Conservation (phyloP, 2,113 vertebrate species). For the Xerus inauris region DNA sequence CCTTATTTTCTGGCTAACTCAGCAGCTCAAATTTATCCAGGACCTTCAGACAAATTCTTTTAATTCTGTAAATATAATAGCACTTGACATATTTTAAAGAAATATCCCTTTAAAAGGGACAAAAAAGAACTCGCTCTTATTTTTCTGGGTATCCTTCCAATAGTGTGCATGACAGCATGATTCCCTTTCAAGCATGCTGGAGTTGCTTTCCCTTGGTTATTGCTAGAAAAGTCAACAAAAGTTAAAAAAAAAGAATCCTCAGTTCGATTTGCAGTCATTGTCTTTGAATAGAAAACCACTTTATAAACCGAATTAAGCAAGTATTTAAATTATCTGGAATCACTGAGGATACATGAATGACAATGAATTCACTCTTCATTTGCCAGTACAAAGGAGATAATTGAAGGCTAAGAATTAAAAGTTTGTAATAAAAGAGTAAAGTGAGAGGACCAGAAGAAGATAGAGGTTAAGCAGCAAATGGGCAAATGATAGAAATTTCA, state of each 20-base stretch:
- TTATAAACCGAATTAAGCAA: constrained; percentile 51
- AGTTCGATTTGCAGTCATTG: constrained; percentile 39
- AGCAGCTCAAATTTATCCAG: constrained; percentile 56
- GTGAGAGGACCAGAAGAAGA: neutral
- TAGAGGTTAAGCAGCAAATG: neutral
- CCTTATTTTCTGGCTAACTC: constrained; percentile 25
- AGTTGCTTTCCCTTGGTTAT: constrained; percentile 40
- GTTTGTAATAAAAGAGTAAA: constrained; percentile 54
- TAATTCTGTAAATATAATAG: constrained; percentile 37
- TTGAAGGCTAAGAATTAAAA: constrained; percentile 36
- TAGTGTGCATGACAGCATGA: neutral
- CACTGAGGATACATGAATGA: constrained; percentile 2
- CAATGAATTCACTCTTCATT: constrained; percentile 26
- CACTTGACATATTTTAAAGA: constrained; percentile 24
- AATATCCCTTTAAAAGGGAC: neutral
- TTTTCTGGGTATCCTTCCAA: constrained; percentile 31
- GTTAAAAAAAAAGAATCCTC: neutral
- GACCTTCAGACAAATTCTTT: constrained; percentile 53
- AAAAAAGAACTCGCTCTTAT: neutral
- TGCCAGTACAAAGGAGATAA: constrained; percentile 27
- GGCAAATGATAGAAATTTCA: constrained; percentile 63
- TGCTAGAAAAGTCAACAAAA: constrained; percentile 42
- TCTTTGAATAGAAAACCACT: constrained; percentile 11
- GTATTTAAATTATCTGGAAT: constrained; percentile 36
- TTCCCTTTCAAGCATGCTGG: constrained; percentile 8